Evolutionary conservation across 2,113 vertebrate species (phyloP), one percentile per base, ranked within the genome.

Genomic region (Leptobrachium leishanense): DNA sequence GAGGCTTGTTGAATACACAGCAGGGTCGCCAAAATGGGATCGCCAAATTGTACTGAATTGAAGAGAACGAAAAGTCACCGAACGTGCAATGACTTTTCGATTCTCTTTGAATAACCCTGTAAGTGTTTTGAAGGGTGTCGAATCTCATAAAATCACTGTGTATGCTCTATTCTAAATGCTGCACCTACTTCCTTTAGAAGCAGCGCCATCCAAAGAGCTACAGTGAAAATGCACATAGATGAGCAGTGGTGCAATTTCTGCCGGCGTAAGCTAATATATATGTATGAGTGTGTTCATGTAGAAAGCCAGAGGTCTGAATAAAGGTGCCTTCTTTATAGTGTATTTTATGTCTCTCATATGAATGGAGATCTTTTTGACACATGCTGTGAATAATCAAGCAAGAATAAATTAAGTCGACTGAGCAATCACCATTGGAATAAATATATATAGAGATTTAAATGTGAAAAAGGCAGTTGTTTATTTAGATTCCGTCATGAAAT

Each of bases 351-450:
- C 10, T 41, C 12, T 67, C 64, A 65, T 67, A 79, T 73, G 64
- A 57, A 79, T 73, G 70, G 77, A 79, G 69, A 79, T 79, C 62
- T 72, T 41, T 79, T 79, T 79, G 77, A 40, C 54, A 72, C 77
- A 57, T 66, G 70, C 77, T 79, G 77, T 74, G 71, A 67, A 68
- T 59, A 80, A 74, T 80, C 65, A 67, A 57, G 64, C 44, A 74
- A 67, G 71, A 74, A 80, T 74, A 74, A 67, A 80, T 80, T 80
- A 79, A 73, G 50, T 73, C 41, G 40, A 63, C 64, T 44, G 63
- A 80, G 72, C 50, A 68, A 68, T 80, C 70, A 74, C 15, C 41
- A 43, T 54, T 31, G 67, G 69, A 44, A 62, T 59, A 55, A 72
- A 57, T 12, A 44, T 54, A 80, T 62, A 80, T 55, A 80, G 74